Base-by-base conservation (phyloP, 1,140 invertebrate species). In the Listronotus oregonensis region DNA sequence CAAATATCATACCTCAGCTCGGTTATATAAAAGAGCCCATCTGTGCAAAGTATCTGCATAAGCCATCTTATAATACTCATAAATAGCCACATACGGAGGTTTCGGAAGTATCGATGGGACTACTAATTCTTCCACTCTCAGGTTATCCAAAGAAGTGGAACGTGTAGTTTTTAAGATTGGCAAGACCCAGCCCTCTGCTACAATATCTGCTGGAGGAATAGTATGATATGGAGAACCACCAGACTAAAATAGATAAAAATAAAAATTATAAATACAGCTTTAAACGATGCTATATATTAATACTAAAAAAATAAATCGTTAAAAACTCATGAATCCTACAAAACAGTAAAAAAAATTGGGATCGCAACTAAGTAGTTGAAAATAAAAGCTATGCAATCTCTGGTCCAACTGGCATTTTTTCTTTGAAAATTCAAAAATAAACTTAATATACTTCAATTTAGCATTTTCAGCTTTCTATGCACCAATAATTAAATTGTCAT, bases 181-280 rank as follows among this genome's bases (percentile, higher is more conserved):
- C 59, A 89, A 82, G 63, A 86, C 89, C 88, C 90, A 93, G 11
- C 88, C 87, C 68, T 93, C 91, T 60, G 87, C 89, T 60, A 88
- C 89, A 7, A 90, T 87, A 70, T 94, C 92, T 21, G 91, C 86
- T 58, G 91, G 87, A 73, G 93, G 90, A 51, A 96, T 92, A 10
- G 94, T 96, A 77, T 95, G 94, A 80, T 97, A 97, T 0, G 93
- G 93, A 3, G 92, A 95, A 39, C 88, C 89, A 40, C 90, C 89
- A 58, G 72, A 66, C 70, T 70, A 44, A 32, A 65, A 58, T 37
- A 37, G 32, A 17, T 32, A 47, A 47, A n/a, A n/a, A n/a, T n/a
- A n/a, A n/a, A n/a, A n/a, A 9, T n/a, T 9, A n/a, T 46, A 46
- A n/a, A 7, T 46, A 10, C 7, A n/a, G 6, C 14, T 7, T 8